A percentile compares a stretch with the other conserved stretches of the same genome.
Evolutionary conservation across 2,888 invertebrate genomes (phyloP).

Genomic region (Odontothrips loti): DNA sequence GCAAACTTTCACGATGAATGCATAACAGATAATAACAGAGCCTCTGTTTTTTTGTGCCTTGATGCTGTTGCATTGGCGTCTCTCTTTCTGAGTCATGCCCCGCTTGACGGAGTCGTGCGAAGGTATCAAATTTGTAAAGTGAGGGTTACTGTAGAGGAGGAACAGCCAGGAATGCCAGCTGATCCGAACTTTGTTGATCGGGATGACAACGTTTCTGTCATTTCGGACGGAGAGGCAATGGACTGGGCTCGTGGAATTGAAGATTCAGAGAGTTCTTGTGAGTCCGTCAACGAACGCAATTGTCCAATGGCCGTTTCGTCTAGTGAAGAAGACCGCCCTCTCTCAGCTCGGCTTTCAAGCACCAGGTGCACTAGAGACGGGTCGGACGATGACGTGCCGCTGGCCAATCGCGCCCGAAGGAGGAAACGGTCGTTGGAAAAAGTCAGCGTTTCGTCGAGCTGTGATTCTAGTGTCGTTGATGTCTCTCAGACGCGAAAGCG

Average conservation of each 20-base stretch:
- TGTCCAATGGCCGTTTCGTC: too few species aligned
- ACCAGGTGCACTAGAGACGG: too few species aligned
- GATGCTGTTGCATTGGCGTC: not conserved
- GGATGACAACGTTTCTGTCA: not conserved
- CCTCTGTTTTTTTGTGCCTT: not conserved
- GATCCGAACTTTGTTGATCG: not conserved
- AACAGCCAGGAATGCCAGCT: not conserved
- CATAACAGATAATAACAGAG: not conserved
- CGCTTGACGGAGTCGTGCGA: too few species aligned
- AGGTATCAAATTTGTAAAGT: too few species aligned
- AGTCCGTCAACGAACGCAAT: not conserved
- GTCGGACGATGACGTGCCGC: not conserved
- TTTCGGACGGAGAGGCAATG: not conserved
- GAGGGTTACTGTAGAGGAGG: too few species aligned
- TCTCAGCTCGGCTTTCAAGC: too few species aligned
- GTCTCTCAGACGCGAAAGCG: not conserved
- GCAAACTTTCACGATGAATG: not conserved
- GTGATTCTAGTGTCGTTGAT: not conserved
- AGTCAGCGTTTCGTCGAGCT: not conserved
- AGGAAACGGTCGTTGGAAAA: too few species aligned
- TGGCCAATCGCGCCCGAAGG: not conserved
- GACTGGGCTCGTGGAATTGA: not conserved
- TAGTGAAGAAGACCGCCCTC: not conserved
- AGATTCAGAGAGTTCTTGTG: not conserved
- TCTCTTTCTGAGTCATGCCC: not conserved